These are phyloP conservation scores for Stegostoma tigrinum DNA, from an alignment of 2,113 vertebrate genomes.

Conservation along the genomic window DNA sequence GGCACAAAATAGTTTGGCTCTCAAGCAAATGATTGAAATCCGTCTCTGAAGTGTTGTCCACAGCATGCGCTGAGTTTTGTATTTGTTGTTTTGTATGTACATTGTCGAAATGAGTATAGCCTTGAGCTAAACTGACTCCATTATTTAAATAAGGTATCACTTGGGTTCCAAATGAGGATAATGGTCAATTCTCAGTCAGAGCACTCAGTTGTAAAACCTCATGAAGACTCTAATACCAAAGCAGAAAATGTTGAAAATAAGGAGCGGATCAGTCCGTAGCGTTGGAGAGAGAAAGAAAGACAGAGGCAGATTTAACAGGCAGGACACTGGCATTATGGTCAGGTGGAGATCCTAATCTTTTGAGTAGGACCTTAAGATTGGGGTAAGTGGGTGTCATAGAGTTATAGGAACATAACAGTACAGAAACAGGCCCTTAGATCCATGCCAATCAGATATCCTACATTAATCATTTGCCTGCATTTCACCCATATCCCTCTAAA, in stretches of 20 bases:
- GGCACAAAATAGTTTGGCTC: neutral
- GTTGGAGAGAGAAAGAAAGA: neutral
- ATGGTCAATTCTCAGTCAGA: neutral
- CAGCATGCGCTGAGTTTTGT: neutral
- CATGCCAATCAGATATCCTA: too few species aligned
- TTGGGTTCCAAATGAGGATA: neutral
- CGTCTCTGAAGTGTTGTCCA: neutral
- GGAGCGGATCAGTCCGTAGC: neutral
- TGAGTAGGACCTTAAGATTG: neutral
- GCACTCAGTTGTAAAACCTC: neutral
- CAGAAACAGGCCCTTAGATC: too few species aligned
- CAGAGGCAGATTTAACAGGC: neutral
- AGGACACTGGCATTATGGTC: too few species aligned
- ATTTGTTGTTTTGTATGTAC: neutral
- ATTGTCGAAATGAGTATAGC: neutral
- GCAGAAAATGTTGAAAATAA: neutral
- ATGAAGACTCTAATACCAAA: neutral
- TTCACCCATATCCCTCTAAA: too few species aligned
- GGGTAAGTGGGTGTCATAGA: too few species aligned
- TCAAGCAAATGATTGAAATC: neutral
- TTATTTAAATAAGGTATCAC: neutral
- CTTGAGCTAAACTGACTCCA: neutral
- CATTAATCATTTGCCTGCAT: too few species aligned
- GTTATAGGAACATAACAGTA: too few species aligned
- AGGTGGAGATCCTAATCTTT: neutral